Evolutionary conservation across 2,888 invertebrate species (phyloP).

Genomic region (Leucophenga maculata): DNA sequence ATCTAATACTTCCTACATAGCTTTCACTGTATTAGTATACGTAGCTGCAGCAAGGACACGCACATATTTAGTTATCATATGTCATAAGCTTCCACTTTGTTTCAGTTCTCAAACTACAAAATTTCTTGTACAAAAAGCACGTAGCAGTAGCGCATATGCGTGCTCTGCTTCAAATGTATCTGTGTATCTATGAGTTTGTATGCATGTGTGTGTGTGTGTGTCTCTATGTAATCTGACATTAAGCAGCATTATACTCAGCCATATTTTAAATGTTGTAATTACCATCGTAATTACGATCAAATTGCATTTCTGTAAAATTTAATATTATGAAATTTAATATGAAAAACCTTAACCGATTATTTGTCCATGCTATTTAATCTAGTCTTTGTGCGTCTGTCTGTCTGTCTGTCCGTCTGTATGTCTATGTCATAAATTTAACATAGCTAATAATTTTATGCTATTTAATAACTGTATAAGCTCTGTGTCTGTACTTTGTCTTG

Average conservation of each 20-base stretch:
- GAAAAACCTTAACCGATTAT: not conserved
- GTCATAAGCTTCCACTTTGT: conserved; percentile 18
- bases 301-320: conserved; percentile 13
- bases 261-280: conserved; percentile 26
- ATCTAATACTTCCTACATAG: too few species aligned
- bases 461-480: not conserved
- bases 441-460: conserved; percentile 11
- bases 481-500: not conserved
- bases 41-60: conserved; percentile 7
- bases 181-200: not conserved
- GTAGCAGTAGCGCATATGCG: not conserved
- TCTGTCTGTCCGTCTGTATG: not conserved
- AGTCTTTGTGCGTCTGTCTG: not conserved
- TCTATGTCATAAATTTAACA: conserved; percentile 14
- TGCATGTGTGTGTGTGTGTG: not conserved
- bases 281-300: conserved; percentile 26
- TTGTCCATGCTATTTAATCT: not conserved
- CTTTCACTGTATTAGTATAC: not conserved
- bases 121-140: conserved; percentile 6
- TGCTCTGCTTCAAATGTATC: not conserved
- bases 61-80: conserved; percentile 25
- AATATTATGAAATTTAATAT: conserved; percentile 17
- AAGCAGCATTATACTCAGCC: conserved; percentile 19
- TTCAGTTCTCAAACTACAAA: not conserved
- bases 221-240: conserved; percentile 15